Conservation (phyloP, 2,888 invertebrate genomes). For the Sarcophaga subvicina region DNA sequence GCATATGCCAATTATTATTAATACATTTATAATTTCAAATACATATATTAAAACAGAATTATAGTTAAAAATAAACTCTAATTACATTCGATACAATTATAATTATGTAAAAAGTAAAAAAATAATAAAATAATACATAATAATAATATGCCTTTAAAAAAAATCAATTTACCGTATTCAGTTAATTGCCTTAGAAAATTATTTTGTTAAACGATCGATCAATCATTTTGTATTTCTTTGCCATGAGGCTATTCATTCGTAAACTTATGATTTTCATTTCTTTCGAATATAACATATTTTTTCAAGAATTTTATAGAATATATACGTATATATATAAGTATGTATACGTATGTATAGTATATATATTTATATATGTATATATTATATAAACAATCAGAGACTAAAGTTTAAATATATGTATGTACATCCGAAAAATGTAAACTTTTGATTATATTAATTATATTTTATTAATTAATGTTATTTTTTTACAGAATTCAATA, state of each 20-base stretch:
- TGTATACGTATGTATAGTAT: neutral
- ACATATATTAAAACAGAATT: neutral
- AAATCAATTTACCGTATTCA: conserved; percentile 52
- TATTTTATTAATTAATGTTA: no score
- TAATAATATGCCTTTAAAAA: conserved; percentile 47
- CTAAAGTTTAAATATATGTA: no score
- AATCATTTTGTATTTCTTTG: no score
- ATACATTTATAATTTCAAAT: neutral
- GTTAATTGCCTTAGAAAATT: conserved; percentile 55
- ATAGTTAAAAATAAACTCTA: neutral
- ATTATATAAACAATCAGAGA: no score
- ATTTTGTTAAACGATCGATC: conserved; percentile 25
- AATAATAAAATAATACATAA: conserved; percentile 11
- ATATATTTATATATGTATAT: neutral
- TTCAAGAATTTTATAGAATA: neutral
- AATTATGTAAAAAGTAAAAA: neutral
- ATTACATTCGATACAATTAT: neutral
- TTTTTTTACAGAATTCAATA: neutral
- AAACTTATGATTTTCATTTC: no score
- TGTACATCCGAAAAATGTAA: no score
- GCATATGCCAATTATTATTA: neutral
- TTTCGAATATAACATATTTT: no score
- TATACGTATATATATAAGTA: neutral
- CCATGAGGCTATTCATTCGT: no score
- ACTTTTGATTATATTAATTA: no score